These are phyloP conservation scores for Phyllostomus discolor DNA, from an alignment of 2,113 vertebrate species.

Conservation along the genomic window DNA sequence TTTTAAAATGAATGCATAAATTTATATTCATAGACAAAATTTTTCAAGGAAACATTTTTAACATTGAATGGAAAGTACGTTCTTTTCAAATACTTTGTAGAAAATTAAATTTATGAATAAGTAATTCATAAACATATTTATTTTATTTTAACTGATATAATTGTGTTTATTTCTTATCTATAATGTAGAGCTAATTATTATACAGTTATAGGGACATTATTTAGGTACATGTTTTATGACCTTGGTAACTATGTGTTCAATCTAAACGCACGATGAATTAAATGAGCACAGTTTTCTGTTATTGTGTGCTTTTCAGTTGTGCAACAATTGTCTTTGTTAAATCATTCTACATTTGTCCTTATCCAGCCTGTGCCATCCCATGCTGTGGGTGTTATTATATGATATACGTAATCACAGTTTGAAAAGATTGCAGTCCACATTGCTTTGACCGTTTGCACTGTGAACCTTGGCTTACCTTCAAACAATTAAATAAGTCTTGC, in stretches of 20 bases:
- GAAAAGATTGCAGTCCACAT: slow-evolving; percentile 33
- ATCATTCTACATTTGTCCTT: not conserved
- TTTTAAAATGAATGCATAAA: slow-evolving; percentile 26
- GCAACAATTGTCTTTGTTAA: slow-evolving; percentile 38
- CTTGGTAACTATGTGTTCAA: slow-evolving; percentile 26
- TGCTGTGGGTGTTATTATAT: not conserved
- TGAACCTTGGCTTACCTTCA: slow-evolving; percentile 56
- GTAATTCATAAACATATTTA: slow-evolving; percentile 16
- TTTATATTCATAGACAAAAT: not conserved
- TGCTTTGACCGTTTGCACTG: slow-evolving; percentile 36
- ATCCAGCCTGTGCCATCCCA: not conserved
- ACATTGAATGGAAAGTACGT: not conserved
- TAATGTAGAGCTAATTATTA: not conserved
- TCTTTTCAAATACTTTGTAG: slow-evolving; percentile 3
- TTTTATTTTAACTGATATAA: slow-evolving; percentile 44
- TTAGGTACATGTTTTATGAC: not conserved
- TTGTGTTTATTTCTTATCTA: slow-evolving; percentile 12
- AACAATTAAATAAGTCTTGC: slow-evolving; percentile 76
- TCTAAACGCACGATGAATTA: slow-evolving; percentile 37
- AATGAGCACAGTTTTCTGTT: not conserved
- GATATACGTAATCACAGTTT: slow-evolving; percentile 33
- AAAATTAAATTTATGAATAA: slow-evolving; percentile 41
- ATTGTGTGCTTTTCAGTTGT: slow-evolving; percentile 40
- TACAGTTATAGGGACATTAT: slow-evolving; percentile 1
- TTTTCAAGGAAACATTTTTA: not conserved